Evolutionary conservation across 2,113 vertebrate species (phyloP).

Genomic region (Rhinopomastus cyanomelas): DNA sequence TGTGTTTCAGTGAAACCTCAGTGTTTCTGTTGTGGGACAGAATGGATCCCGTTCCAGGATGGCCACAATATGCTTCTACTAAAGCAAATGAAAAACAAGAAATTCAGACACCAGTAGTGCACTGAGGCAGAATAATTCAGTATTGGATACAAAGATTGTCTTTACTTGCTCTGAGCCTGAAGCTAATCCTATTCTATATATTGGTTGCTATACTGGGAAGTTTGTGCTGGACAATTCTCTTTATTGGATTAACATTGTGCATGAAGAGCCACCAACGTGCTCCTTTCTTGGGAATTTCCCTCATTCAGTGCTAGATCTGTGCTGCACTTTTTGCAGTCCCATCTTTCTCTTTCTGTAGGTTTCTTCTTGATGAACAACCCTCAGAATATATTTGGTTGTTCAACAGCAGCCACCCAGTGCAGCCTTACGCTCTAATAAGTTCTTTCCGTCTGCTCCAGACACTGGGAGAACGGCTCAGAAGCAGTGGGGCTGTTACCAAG

Average conservation of each 20-base stretch:
- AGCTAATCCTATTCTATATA: conserved; percentile 17
- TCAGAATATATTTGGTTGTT: not conserved
- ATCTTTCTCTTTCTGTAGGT: not conserved
- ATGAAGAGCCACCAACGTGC: not conserved
- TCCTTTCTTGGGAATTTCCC: not conserved
- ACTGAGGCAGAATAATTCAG: not conserved
- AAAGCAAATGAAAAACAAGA: conserved; percentile 1
- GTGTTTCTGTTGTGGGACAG: not conserved
- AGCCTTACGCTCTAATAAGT: not conserved
- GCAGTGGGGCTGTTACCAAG: not conserved
- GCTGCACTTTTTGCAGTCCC: not conserved
- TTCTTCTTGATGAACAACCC: not conserved
- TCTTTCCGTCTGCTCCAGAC: not conserved
- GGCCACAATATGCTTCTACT: not conserved
- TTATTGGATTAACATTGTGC: conserved; percentile 23
- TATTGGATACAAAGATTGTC: not conserved
- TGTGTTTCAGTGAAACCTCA: not conserved
- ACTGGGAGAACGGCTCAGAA: not conserved
- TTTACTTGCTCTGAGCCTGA: not conserved
- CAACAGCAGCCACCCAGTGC: not conserved
- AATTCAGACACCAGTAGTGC: not conserved
- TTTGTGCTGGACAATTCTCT: not conserved
- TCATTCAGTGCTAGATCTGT: not conserved
- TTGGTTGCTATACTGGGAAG: not conserved
- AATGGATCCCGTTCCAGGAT: not conserved